Percentiles rank a stretch among this genome's conserved stretches.
phyloP scores from a whole-genome alignment of 2,113 vertebrate species.

The Elgaria multicarinata region DNA sequence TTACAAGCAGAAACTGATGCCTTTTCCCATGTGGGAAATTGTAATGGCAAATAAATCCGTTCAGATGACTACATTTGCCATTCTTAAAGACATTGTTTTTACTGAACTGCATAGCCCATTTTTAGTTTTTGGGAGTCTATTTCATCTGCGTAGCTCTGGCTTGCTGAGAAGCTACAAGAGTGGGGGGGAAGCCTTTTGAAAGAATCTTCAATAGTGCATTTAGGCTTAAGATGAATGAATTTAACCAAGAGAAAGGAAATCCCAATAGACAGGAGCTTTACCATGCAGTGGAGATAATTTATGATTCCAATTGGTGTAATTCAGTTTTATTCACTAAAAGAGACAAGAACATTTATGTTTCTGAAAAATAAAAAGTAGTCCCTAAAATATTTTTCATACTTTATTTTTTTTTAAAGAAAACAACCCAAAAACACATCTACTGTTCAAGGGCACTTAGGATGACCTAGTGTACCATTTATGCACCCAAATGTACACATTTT shows the following conservation, averaged over 20 bases:
- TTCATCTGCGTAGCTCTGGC: not conserved
- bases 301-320: not conserved
- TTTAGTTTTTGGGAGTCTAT: not conserved
- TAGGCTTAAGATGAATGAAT: not conserved
- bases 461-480: not conserved
- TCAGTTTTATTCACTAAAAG: not conserved
- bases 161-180: not conserved
- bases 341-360: not conserved
- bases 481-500: not conserved
- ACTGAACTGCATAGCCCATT: constrained; percentile 20
- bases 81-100: constrained; percentile 38
- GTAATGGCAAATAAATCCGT: constrained; percentile 31
- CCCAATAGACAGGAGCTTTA: not conserved
- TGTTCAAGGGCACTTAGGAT: not conserved
- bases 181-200: too few relatives aligned
- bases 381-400: not conserved
- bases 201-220: constrained; percentile 14
- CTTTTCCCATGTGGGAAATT: constrained; percentile 51
- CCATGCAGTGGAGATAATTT: not conserved
- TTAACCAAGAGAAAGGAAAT: not conserved
- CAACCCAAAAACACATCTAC: too few relatives aligned
- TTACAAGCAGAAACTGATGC: constrained; percentile 70
- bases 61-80: constrained; percentile 13
- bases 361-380: not conserved
- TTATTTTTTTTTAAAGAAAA: too few relatives aligned